Evolutionary conservation across 64 coral and sea anemone species (phyloP), one percentile per base, ranked within the genome.

Genomic region (Anthopleura sola): DNA sequence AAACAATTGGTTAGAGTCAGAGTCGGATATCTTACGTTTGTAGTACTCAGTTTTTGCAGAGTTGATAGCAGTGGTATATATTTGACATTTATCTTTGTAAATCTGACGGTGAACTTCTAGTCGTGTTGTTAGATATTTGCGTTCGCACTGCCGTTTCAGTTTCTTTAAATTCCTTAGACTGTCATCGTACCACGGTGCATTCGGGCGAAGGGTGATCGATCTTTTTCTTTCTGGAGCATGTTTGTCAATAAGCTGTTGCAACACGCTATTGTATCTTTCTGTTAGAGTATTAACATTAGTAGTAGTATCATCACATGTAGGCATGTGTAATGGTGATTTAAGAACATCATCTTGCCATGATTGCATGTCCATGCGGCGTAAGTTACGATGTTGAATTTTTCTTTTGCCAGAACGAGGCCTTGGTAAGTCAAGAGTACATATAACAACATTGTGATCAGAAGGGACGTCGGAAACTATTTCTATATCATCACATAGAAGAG

Each of bases 81-180:
- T 31, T 39, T 10, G 29, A 56, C 88, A 90, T 66, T 77, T 60
- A 3, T 90, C 88, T 76, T 39, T 90, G 50, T 90, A 90, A 12
- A 84, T 84, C 26, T 90, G 81, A 54, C 62, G 68, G 57, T 84
- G 81, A 36, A 84, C 49, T 55, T 90, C 81, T 10, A 90, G 81
- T 28, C 21, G 3, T 2, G 60, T 8, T 26, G 60, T 3, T 38
- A 38, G 5, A 38, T 38, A 78, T 78, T 33, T 78, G 20, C 34
- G 33, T 46, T 78, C 75, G 18, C 34, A 17, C 19, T 36, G 75
- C 9, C 75, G 75, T 18, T 38, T 78, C 31, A 38, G 75, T 46
- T 18, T 23, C 26, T 78, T 78, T 6, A 38, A 20, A 46, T 10
- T 16, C 36, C 36, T 23, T 10, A 78, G 6, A 3, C 38, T 46